Conservation (phyloP, 2,888 invertebrate species). For the Aphidoletes aphidimyza region DNA sequence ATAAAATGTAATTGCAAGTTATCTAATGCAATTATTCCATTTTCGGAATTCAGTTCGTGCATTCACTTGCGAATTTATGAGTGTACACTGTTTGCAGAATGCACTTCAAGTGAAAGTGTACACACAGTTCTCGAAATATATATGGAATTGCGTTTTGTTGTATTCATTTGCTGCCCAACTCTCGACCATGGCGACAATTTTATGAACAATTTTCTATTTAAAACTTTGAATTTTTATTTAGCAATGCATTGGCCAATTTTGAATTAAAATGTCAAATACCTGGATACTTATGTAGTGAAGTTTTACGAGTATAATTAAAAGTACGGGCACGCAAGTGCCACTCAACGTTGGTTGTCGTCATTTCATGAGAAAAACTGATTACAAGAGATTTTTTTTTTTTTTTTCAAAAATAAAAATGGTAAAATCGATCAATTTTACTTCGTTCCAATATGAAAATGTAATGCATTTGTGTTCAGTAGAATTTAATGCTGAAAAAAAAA, state of each 20-base stretch:
- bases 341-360: too few species aligned
- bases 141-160: background rate
- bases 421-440: conserved; percentile 4
- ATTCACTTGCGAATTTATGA: conserved; percentile 5
- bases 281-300: background rate
- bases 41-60: background rate
- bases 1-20: conserved; percentile 51
- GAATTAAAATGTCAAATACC: conserved; percentile 33
- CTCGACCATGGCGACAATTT: background rate
- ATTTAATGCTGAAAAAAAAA: background rate
- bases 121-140: too few species aligned
- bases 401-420: background rate
- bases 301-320: conserved; percentile 8
- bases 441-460: conserved; percentile 35
- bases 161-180: background rate
- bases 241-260: conserved; percentile 28
- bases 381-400: background rate
- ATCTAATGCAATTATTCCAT: conserved; percentile 41
- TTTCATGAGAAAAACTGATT: background rate
- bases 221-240: background rate
- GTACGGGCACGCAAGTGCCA: too few species aligned
- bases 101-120: conserved; percentile 22
- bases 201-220: background rate
- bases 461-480: background rate
- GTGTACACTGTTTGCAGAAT: background rate